Evolutionary conservation across 2,113 vertebrate genomes (phyloP).

Genomic region (Ageneiosus marmoratus): DNA sequence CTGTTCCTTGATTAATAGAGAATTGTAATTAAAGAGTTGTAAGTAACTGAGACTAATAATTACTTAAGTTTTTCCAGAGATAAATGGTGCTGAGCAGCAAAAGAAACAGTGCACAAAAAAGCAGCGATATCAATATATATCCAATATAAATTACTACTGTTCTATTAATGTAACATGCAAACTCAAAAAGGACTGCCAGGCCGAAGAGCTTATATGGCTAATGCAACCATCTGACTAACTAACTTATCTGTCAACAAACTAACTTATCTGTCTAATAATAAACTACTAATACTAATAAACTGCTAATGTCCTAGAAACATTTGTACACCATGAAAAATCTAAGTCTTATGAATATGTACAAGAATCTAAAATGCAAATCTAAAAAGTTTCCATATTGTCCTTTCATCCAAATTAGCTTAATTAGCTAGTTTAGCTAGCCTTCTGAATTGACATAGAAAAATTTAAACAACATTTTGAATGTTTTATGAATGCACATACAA

Average conservation of each 20-base stretch:
- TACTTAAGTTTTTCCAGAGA: not conserved
- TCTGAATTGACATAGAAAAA: not conserved
- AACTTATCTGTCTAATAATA: too few species aligned
- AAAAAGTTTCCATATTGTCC: too few species aligned
- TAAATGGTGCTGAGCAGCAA: too few species aligned
- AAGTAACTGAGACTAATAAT: conserved; percentile 12
- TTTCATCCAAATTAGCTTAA: too few species aligned
- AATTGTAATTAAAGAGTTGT: conserved; percentile 39
- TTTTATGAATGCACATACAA: not conserved
- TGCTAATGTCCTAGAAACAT: not conserved
- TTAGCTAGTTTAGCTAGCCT: too few species aligned
- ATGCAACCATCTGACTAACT: not conserved
- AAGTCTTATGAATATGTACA: too few species aligned
- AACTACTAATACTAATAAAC: too few species aligned
- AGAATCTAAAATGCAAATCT: too few species aligned
- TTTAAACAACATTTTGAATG: not conserved
- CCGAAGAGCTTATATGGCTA: not conserved
- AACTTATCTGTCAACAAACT: too few species aligned
- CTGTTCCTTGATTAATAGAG: conserved; percentile 31
- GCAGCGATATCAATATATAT: not conserved
- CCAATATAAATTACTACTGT: too few species aligned
- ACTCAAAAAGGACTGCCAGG: not conserved
- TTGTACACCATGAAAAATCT: not conserved
- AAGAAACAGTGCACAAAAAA: not conserved
- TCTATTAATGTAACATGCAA: not conserved